phyloP scores from a whole-genome alignment of 2,113 vertebrate genomes.

The Sprattus sprattus region DNA sequence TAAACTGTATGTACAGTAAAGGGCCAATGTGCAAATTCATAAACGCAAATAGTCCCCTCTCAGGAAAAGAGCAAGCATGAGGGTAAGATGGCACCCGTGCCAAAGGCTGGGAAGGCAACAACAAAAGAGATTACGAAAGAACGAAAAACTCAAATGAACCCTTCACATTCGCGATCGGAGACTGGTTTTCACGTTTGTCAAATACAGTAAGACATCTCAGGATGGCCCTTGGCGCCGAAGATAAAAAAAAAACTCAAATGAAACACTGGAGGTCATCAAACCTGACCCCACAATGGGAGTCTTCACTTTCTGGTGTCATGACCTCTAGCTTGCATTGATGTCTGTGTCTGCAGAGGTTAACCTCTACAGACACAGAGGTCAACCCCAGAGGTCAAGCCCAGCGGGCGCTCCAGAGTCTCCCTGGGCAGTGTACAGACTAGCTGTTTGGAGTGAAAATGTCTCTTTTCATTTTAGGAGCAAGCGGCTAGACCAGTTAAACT shows the following conservation, averaged over 20 bases:
- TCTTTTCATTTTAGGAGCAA: neutral
- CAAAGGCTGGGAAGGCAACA: neutral
- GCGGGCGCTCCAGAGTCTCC: neutral
- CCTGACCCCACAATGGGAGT: neutral
- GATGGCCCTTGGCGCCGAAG: neutral
- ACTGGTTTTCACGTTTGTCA: neutral
- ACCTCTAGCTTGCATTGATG: neutral
- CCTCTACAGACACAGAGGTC: neutral
- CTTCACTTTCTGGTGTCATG: neutral
- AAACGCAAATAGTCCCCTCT: neutral
- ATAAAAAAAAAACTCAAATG: neutral
- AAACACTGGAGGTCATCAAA: neutral
- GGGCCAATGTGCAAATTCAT: constrained; percentile 9
- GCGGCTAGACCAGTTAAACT: neutral
- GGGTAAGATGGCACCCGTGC: neutral
- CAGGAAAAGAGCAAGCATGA: neutral
- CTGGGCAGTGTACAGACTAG: neutral
- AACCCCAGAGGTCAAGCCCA: neutral
- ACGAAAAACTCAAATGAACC: neutral
- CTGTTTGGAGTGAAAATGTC: neutral
- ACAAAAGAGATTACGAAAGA: neutral
- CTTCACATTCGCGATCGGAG: neutral
- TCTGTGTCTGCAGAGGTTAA: neutral
- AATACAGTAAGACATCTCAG: neutral
- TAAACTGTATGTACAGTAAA: neutral